A percentile compares a stretch with the other conserved stretches of the same genome.
Evolutionary conservation across 2,113 vertebrate species (phyloP).

Genomic region (Rhinogobius similis): DNA sequence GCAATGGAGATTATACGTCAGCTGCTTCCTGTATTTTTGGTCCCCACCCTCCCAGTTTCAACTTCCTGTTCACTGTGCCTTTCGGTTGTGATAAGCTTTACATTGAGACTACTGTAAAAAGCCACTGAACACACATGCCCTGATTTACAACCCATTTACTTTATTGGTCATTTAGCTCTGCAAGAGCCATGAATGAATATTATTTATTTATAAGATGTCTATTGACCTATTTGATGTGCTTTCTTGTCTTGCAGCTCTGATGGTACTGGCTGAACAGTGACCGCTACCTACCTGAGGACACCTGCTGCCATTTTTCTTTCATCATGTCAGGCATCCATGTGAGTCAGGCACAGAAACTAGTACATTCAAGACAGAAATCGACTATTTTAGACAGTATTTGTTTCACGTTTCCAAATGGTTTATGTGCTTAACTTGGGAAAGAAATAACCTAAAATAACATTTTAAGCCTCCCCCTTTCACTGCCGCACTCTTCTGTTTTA

Average conservation of each 20-base stretch:
- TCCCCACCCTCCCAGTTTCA: slow-evolving; percentile 41
- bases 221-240: neutral
- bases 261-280: slow-evolving; percentile 72
- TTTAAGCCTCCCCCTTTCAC: neutral
- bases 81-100: slow-evolving; percentile 42
- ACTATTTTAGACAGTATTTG: too few species aligned
- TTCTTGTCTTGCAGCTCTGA: slow-evolving; percentile 63
- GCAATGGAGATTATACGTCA: slow-evolving; percentile 66
- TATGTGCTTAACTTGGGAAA: neutral
- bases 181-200: neutral
- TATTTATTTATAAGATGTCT: neutral
- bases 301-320: slow-evolving; percentile 63
- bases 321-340: slow-evolving; percentile 77
- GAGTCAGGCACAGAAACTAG: slow-evolving; percentile 25
- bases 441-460: neutral
- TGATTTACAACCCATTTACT: neutral
- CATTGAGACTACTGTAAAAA: slow-evolving; percentile 16
- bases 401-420: neutral
- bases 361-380: neutral
- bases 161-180: neutral
- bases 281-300: slow-evolving; percentile 65
- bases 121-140: neutral
- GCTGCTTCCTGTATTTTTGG: slow-evolving; percentile 55
- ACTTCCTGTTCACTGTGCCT: slow-evolving; percentile 63
- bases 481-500: neutral